Conservation (phyloP, 2,797 vertebrate genomes). For the Macrochelys suwanniensis region DNA sequence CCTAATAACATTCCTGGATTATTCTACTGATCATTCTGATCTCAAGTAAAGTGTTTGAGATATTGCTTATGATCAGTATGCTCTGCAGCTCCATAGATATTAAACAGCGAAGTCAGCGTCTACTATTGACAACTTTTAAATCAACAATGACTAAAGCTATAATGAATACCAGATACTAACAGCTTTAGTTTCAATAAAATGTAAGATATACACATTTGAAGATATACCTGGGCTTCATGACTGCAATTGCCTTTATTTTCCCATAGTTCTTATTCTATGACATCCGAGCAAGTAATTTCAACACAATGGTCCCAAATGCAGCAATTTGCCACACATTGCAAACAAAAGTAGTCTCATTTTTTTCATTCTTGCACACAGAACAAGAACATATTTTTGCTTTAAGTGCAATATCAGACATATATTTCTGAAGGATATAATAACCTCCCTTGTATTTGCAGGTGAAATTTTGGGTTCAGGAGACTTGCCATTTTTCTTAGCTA, state of each 20-base stretch:
- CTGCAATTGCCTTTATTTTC: not conserved
- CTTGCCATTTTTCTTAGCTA: not conserved
- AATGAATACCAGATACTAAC: not conserved
- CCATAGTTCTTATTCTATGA: not conserved
- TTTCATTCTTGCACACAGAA: not conserved
- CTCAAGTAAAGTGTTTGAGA: conserved; percentile 10
- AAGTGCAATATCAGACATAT: not conserved
- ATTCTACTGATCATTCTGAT: not conserved
- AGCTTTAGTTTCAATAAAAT: not conserved
- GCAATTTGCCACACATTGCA: not conserved
- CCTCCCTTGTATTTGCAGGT: not conserved
- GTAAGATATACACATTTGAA: not conserved
- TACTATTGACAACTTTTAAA: not conserved
- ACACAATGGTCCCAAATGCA: not conserved
- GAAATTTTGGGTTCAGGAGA: not conserved
- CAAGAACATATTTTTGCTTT: not conserved
- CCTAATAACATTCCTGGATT: not conserved
- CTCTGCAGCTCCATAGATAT: not conserved
- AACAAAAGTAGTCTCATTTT: not conserved
- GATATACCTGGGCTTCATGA: not conserved
- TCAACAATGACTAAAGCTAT: not conserved
- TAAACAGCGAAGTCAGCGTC: not conserved
- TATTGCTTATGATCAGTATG: not conserved
- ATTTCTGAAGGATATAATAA: not conserved
- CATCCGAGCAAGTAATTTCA: conserved; percentile 17